phyloP scores from a whole-genome alignment of 2,113 vertebrate species.

The Archocentrus centrarchus region DNA sequence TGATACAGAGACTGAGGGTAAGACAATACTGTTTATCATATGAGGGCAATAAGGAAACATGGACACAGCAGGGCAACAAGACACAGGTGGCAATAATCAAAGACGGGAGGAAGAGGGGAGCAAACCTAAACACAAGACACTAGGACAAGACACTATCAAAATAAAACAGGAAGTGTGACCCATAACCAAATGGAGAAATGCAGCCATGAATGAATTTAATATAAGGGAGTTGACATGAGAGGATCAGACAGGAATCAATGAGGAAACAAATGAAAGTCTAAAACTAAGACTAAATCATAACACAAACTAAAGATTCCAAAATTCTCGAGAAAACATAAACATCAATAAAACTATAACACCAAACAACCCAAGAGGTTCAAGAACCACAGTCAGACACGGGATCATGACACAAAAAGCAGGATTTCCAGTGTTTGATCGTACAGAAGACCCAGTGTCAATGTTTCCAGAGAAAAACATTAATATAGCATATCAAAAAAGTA shows the following conservation, averaged over 20 bases:
- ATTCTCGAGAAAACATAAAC: not conserved
- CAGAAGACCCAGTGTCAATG: not conserved
- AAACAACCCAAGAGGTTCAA: not conserved
- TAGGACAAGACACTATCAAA: not conserved
- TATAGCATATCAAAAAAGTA: not conserved
- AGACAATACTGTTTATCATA: not conserved
- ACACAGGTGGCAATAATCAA: not conserved
- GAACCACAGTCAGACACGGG: not conserved
- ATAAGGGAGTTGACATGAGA: no score
- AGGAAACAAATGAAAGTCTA: no score
- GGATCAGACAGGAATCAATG: no score
- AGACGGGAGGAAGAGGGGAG: not conserved
- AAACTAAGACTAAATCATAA: not conserved
- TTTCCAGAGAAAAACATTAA: not conserved
- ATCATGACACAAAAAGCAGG: not conserved
- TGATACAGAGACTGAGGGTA: not conserved
- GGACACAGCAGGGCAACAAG: not conserved
- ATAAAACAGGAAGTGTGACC: not conserved
- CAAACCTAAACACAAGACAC: not conserved
- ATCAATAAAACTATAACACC: not conserved
- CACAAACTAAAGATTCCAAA: not conserved
- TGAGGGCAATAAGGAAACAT: not conserved
- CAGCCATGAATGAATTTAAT: no score
- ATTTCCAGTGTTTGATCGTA: not conserved
- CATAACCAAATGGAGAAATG: no score